Evolutionary conservation across 2,797 vertebrate species (phyloP), one percentile per base, ranked within the genome.

Genomic region (Chaunax sp.): DNA sequence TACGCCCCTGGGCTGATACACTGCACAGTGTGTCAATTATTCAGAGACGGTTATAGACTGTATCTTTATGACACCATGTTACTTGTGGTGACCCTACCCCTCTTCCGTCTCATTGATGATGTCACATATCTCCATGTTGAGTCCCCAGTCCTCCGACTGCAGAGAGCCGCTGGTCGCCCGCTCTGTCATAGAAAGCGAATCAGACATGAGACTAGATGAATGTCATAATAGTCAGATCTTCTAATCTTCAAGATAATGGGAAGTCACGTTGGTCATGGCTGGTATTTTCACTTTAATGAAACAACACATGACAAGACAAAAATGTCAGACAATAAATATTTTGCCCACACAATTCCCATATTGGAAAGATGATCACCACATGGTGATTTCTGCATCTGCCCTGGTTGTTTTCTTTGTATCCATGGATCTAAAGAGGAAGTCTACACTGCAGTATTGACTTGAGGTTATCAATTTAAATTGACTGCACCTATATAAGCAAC

Each of bases 111-210:
- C 98, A 0, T 98, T 99, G 91, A 99, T 95, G 90, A 99, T 98
- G 89, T 99, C 98, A 60, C 98, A 99, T 79, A 99, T 98, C 92
- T 99, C 98, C 95, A 99, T 96, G 91, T 98, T 99, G 63, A 99
- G 95, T 15, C 94, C 95, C 97, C 98, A 99, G 87, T 99, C 95
- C 81, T 99, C 98, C 0, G 84, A 90, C 87, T 94, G 95, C 75
- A 96, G 89, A 50, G 91, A 89, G 52, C 94, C 93, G 72, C 90
- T 93, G 0, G 98, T 99, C 22, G 98, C 98, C 89, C 87, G 93
- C 87, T 99, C 98, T 99, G 90, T 65, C 54, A 77, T 62, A 82
- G 13, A 64, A 12, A 45, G 16, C 15, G 10, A 60, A 44, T 46
- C 16, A 30, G 28, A 38, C 6, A 11, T 6, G 8, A 9, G 13